Evolutionary conservation across 2,888 invertebrate species (phyloP).

Genomic region (Melipona beecheii): DNA sequence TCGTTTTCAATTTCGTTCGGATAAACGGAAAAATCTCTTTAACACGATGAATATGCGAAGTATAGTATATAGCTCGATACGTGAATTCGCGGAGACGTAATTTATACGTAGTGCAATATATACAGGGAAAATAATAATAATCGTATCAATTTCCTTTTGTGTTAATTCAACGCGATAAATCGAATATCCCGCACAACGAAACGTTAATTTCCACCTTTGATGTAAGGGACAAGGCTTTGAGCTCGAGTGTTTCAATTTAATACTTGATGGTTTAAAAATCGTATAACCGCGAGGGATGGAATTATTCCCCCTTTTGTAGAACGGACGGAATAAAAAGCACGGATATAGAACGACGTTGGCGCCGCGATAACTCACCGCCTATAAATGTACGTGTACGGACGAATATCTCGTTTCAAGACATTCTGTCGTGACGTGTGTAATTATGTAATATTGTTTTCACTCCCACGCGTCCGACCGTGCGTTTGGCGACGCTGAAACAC

Average conservation of each 20-base stretch:
- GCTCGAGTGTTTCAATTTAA: background rate
- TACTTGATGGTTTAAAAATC: too few species aligned
- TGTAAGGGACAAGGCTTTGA: background rate
- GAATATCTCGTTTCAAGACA: constrained; percentile 49
- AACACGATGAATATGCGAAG: too few species aligned
- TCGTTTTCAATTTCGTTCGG: too few species aligned
- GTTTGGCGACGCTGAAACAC: background rate
- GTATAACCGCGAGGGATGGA: too few species aligned
- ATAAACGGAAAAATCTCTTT: too few species aligned
- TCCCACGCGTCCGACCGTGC: constrained; percentile 30
- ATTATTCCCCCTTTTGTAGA: background rate
- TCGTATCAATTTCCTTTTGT: background rate
- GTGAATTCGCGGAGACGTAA: too few species aligned
- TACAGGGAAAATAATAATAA: too few species aligned
- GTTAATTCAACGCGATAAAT: background rate
- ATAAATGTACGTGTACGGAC: constrained; percentile 15
- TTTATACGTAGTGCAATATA: too few species aligned
- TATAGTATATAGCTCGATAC: too few species aligned
- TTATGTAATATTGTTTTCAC: constrained; percentile 45
- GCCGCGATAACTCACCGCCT: constrained; percentile 37
- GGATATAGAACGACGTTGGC: constrained; percentile 45
- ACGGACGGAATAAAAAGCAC: constrained; percentile 18
- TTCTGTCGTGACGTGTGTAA: constrained; percentile 28
- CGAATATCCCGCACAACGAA: background rate
- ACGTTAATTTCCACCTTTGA: background rate